Evolutionary conservation across 2,888 invertebrate species (phyloP), one percentile per base, ranked within the genome.

Genomic region (Orchesellides sinensis): DNA sequence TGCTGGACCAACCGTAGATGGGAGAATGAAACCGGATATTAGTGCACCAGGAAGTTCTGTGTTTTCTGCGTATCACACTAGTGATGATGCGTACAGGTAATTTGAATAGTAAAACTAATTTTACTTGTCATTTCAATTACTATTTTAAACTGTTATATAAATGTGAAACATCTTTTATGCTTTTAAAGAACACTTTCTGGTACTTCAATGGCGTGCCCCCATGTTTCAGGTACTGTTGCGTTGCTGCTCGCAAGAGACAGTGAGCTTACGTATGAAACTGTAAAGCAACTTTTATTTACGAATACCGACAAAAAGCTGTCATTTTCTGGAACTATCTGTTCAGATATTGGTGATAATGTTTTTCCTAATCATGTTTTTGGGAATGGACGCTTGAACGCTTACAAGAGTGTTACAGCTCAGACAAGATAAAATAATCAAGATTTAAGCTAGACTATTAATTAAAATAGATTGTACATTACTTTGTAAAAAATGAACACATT

Each of bases 11-110:
- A 54, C 79, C 0, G 8, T n/a, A 1, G 73, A 80, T 19, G 59
- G 74, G 32, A 65, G 74, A 54, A 52, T 83, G 21, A 86, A 86
- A 35, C 86, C 86, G 0, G 86, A 85, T 2, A 66, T 86, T 27
- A 1, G 75, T 17, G 86, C 84, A 8, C 86, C 86, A 0, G 86
- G 86, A 17, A 23, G 27, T 2, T 12, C 49, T 25, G 54, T 86
- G 14, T 40, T 66, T 12, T 85, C 85, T 0, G 73, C 85, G 0
- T 74, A 59, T 23, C 73, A 79, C 45, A 68, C 32, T 8, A 12
- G 68, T 12, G 84, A 86, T 40, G 12, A 21, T 25, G 72, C 79
- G 0, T 86, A 86, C n/a, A n/a, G n/a, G n/a, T n/a, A n/a, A n/a
- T n/a, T n/a, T n/a, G n/a, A n/a, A n/a, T n/a, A n/a, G n/a, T n/a